These are phyloP conservation scores for Acanthacorydalis orientalis DNA, from an alignment of 2,888 invertebrate species.

Conservation along the genomic window DNA sequence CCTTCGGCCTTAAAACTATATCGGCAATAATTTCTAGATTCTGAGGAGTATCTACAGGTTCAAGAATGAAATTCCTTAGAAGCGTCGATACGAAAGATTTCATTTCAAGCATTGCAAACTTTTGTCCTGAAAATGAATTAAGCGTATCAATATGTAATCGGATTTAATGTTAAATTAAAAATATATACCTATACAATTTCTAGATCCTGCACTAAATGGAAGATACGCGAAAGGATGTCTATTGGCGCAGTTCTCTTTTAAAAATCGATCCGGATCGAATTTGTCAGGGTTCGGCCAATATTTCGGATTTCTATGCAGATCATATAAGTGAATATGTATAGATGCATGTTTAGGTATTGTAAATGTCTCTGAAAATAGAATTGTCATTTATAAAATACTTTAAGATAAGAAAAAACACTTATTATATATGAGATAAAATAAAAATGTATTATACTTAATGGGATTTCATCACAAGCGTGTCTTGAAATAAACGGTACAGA, in stretches of 20 bases:
- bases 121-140: constrained; percentile 33
- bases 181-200: constrained; percentile 4
- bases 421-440: neutral
- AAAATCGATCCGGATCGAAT: constrained; percentile 5
- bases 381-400: no score
- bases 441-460: constrained; percentile 27
- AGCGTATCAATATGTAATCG: constrained; percentile 16
- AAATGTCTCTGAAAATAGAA: constrained; percentile 1
- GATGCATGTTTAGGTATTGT: constrained; percentile 12
- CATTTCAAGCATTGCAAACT: constrained; percentile 4
- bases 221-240: constrained; percentile 4
- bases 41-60: constrained; percentile 24
- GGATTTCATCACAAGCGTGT: constrained; percentile 29
- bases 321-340: constrained; percentile 1
- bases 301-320: constrained; percentile 4
- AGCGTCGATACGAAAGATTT: constrained; percentile 25
- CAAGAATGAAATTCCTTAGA: constrained; percentile 28
- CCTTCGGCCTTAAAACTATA: constrained; percentile 12
- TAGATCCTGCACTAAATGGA: constrained; percentile 3
- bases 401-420: no score
- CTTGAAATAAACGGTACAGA: constrained; percentile 48
- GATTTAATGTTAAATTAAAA: neutral
- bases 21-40: constrained; percentile 26
- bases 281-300: constrained; percentile 3
- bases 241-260: neutral